Conservation (phyloP, 2,888 invertebrate genomes). For the Temnothorax rugatulus region DNA sequence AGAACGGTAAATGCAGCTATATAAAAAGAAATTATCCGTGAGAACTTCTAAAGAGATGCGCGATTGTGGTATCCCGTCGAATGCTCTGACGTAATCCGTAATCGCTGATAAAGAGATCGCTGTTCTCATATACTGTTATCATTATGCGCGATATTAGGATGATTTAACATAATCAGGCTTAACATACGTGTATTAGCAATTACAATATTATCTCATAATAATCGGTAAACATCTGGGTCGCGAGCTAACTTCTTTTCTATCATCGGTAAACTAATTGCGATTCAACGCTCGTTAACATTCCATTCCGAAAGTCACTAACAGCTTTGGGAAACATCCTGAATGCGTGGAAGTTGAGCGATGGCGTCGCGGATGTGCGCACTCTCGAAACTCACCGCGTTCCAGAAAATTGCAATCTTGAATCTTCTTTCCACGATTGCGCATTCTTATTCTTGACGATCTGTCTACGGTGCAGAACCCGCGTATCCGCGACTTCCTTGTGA, state of each 20-base stretch:
- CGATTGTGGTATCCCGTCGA: slow-evolving; percentile 5
- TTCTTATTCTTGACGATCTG: slow-evolving; percentile 48
- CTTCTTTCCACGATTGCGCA: slow-evolving; percentile 53
- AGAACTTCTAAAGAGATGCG: slow-evolving; percentile 51
- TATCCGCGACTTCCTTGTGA: slow-evolving; percentile 34
- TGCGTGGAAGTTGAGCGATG: slow-evolving; percentile 34
- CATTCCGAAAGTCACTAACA: slow-evolving; percentile 31
- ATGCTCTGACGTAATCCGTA: slow-evolving; percentile 27
- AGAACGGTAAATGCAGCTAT: slow-evolving; percentile 44
- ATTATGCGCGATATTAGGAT: slow-evolving; percentile 16
- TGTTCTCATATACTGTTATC: slow-evolving; percentile 10
- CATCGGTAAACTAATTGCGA: slow-evolving; percentile 6
- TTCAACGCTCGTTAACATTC: slow-evolving; percentile 43
- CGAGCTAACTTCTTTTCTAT: not conserved
- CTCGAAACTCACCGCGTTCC: slow-evolving; percentile 43
- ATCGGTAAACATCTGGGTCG: slow-evolving; percentile 16
- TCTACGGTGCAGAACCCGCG: slow-evolving; percentile 24
- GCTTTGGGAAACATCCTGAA: slow-evolving; percentile 43
- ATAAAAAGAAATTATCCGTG: slow-evolving; percentile 49
- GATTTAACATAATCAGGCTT: slow-evolving; percentile 23
- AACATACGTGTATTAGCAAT: slow-evolving; percentile 8
- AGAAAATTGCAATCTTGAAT: slow-evolving; percentile 54
- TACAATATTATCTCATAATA: slow-evolving; percentile 19
- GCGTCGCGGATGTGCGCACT: slow-evolving; percentile 50
- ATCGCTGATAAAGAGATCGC: slow-evolving; percentile 36